Evolutionary conservation across 1,140 invertebrate species (phyloP), one percentile per base, ranked within the genome.

Genomic region (Artemia franciscana): DNA sequence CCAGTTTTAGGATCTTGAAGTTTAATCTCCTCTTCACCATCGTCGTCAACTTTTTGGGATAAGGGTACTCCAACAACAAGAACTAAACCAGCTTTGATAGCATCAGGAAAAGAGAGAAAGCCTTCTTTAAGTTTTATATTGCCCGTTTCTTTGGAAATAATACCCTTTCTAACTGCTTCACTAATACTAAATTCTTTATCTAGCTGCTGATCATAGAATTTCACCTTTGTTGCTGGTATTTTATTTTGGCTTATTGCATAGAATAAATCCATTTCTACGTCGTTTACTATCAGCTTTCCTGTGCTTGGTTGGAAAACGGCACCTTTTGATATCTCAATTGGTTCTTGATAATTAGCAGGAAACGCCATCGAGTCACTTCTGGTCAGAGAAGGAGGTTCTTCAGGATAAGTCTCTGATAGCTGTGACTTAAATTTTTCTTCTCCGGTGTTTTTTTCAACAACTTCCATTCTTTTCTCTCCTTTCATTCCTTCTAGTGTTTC

Each of bases 1-100:
- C 84, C 84, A 9, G 84, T 86, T 63, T 77, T 77, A 5, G 87
- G 86, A 76, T 91, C 86, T 60, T 80, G 75, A 15, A 89, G 79
- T 66, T 69, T 67, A 60, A 67, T 63, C 39, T 64, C 39, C 18
- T 58, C 25, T 23, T 58, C 63, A 5, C n/a, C 24, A n/a, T 64
- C 61, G 12, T 28, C 15, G n/a, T 28, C 28, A 5, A 74, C 73
- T 66, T 77, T 74, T 4, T 76, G 70, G 23, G 74, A 70, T 18
- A 73, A 82, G 5, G 84, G 84, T 7, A 81, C 78, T 57, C 84
- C 86, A 28, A 82, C 68, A 7, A 88, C 82, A 15, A 78, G 76
- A 4, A 88, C 66, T 3, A 85, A 70, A 30, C 86, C 85, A 63
- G 83, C 74, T 72, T 83, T 86, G 4, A 82, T 78, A 4, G 87